These are phyloP conservation scores for Percopsis omiscomaycus DNA, from an alignment of 2,797 vertebrate genomes.

Conservation along the genomic window DNA sequence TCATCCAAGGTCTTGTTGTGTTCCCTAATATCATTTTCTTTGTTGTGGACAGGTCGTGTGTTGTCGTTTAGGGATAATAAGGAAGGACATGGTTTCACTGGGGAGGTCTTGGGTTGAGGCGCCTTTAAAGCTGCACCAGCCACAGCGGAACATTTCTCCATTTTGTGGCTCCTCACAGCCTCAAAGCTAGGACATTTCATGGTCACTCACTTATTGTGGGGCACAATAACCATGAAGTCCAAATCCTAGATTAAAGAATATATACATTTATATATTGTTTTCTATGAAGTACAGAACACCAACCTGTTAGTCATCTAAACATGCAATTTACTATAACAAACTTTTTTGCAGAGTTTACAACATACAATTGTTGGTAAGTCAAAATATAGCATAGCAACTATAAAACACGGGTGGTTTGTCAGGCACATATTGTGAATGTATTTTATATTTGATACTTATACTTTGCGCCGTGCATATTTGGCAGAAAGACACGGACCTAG, in stretches of 20 bases:
- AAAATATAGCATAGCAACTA: too few relatives aligned
- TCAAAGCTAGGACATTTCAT: slow-evolving; percentile 62
- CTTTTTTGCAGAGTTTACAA: too few relatives aligned
- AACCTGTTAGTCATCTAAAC: too few relatives aligned
- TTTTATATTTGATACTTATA: not conserved
- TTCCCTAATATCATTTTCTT: slow-evolving; percentile 80
- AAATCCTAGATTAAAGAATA: slow-evolving; percentile 14
- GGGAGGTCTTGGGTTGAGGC: slow-evolving; percentile 43
- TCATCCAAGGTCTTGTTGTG: slow-evolving; percentile 53
- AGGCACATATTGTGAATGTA: too few relatives aligned
- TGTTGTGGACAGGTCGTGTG: slow-evolving; percentile 76
- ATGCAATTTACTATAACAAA: too few relatives aligned
- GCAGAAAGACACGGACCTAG: slow-evolving; percentile 43
- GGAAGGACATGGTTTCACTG: slow-evolving; percentile 42
- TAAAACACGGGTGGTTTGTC: too few relatives aligned
- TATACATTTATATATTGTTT: too few relatives aligned
- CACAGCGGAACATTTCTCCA: slow-evolving; percentile 38
- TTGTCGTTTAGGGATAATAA: slow-evolving; percentile 38
- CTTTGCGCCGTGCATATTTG: slow-evolving; percentile 63
- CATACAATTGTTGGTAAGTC: too few relatives aligned
- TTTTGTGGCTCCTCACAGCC: slow-evolving; percentile 11
- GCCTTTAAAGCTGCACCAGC: slow-evolving; percentile 18
- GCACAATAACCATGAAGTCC: slow-evolving; percentile 1
- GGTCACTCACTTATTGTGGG: slow-evolving; percentile 1
- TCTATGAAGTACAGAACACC: too few relatives aligned